These are phyloP conservation scores for Dendronephthya gigantea DNA, from an alignment of 64 coral and sea anemone genomes.

Conservation along the genomic window DNA sequence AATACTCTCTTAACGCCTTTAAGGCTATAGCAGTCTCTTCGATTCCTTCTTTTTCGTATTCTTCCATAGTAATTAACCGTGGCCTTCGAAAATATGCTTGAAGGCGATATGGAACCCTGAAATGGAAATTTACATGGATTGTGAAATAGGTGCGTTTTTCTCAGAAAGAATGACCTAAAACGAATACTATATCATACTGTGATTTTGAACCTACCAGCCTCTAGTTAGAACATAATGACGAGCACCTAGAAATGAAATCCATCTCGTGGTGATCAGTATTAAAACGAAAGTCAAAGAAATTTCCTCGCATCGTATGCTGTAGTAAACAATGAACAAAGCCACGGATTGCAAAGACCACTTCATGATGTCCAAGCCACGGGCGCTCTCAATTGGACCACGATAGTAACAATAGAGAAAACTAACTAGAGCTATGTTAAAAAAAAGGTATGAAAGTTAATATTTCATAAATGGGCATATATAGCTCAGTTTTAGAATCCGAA, in stretches of 20 bases:
- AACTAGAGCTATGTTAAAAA: not conserved
- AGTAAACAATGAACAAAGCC: not conserved
- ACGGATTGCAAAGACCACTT: not conserved
- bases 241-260: not conserved
- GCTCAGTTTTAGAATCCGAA: no score
- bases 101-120: conserved; percentile 63
- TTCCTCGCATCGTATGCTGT: not conserved
- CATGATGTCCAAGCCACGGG: not conserved
- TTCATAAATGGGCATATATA: no score
- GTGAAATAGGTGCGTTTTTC: no score
- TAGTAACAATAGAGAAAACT: conserved; percentile 4
- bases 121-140: not conserved
- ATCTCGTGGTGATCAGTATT: not conserved
- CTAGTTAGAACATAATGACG: not conserved
- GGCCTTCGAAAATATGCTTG: conserved; percentile 58
- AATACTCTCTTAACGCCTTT: conserved; percentile 61
- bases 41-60: conserved; percentile 40
- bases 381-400: not conserved
- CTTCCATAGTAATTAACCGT: conserved; percentile 53
- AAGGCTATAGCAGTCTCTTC: conserved; percentile 58
- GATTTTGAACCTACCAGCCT: not conserved
- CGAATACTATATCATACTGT: no score
- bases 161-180: no score
- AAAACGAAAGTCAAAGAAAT: not conserved
- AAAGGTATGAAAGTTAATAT: no score